Base-by-base conservation (phyloP, 2,113 vertebrate genomes). In the Gobiocypris rarus region DNA sequence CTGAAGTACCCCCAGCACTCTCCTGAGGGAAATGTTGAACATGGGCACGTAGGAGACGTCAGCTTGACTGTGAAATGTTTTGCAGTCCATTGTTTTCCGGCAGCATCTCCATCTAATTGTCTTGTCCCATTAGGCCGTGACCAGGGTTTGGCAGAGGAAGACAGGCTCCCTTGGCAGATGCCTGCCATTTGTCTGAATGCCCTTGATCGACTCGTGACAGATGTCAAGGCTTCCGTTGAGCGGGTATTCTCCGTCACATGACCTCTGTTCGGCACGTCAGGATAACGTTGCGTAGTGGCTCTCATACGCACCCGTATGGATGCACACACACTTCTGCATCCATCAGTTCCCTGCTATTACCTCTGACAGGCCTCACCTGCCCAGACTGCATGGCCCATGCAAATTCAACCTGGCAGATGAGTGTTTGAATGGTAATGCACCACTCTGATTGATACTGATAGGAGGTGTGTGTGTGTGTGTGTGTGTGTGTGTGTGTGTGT, bases 141-240 rank as follows among this genome's bases (percentile, higher is more conserved):
- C 90, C 89, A 38, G 84, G 41, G 54, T 74, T 86, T 91, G 90
- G 90, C 90, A 91, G 89, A 90, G 87, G 87, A 83, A 69, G 83
- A 83, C 88, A 85, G 90, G 91, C 84, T 85, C 89, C 86, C 87
- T 90, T 92, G 92, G 92, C 94, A 95, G 94, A 94, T 91, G 93
- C 91, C 92, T 89, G 91, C 89, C 89, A 90, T 92, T 93, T 91
- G 87, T 87, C 80, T 52, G 86, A 91, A 89, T 92, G 92, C 92
- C 93, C 94, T 94, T 93, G 92, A 93, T 93, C 91, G 92, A 87
- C 89, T 83, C 84, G 88, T 95, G 94, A 94, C 94, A 95, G 94
- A 94, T 93, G 93, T 94, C 94, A 94, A 91, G 87, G 92, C 92
- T 93, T 90, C 90, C 93, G 87, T 92, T 92, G 93, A 93, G 94